Evolutionary conservation across 2,888 invertebrate genomes (phyloP), one percentile per base, ranked within the genome.

Genomic region (Sarcophaga caerulescens): DNA sequence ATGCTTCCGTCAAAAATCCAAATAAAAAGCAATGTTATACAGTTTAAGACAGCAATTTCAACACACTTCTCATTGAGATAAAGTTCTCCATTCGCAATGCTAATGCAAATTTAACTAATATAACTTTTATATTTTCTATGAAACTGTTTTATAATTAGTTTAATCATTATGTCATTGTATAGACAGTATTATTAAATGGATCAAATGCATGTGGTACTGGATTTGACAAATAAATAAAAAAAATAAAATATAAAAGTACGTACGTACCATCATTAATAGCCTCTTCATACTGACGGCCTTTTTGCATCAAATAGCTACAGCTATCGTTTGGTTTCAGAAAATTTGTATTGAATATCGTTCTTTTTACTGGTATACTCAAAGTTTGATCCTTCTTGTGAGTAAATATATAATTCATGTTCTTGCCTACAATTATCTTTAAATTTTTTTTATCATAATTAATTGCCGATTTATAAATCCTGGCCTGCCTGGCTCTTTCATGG

Each of bases 401-500:
- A 81, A 92, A 93, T 5, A 73, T 84, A 81, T 93, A 93, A 21
- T 87, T 82, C 4, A 90, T 69, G 70, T 89, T 89, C 35, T 84
- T 88, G 10, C 83, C 70, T 35, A 88, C 86, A 66, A 88, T 66
- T 14, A 12, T 47, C 62, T 62, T 88, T 17, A 90, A 66, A 14
- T 80, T 88, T 17, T 88, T 89, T 11, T 89, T 89, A 69, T 91
- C 89, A 60, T 89, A 89, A 23, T 89, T 89, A 5, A 92, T 87
- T 59, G 87, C 89, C 2, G 89, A 84, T 65, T 88, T 90, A 57
- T 91, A 90, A 2, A 89, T 78, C 11, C 93, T 88, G 2, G 88
- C 89, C 12, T 85, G 78, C 4, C 94, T 91, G 0, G 93, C 94
- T 63, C 94, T 91, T 89, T 94, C 94, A 70, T 94, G 93, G 0